phyloP scores from a whole-genome alignment of 2,113 vertebrate species.

The Fukomys damarensis region DNA sequence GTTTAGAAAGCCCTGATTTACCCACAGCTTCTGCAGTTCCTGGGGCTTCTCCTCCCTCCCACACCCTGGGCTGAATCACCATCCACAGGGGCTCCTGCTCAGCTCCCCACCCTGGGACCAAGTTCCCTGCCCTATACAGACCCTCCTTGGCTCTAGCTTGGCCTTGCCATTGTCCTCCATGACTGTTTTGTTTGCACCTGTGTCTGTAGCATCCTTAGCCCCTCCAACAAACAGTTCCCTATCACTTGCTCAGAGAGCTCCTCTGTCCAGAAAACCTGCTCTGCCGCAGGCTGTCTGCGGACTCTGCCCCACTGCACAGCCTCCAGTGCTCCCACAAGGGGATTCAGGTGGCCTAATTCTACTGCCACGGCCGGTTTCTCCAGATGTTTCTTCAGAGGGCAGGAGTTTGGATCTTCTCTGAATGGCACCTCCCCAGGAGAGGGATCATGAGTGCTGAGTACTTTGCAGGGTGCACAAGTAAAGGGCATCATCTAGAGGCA shows the following conservation, averaged over 20 bases:
- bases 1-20: background rate
- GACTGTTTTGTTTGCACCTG: background rate
- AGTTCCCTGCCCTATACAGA: background rate
- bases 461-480: background rate
- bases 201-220: background rate
- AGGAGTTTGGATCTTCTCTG: background rate
- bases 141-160: fast-evolving
- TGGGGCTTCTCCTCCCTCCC: background rate
- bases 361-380: background rate
- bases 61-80: fast-evolving
- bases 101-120: background rate
- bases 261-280: background rate
- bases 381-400: background rate
- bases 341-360: background rate
- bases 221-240: background rate
- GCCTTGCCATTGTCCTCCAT: background rate
- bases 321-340: fast-evolving
- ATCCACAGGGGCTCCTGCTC: too few relatives aligned
- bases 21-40: fast-evolving
- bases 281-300: background rate
- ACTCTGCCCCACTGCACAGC: background rate
- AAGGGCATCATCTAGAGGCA: background rate
- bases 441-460: background rate
- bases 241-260: background rate
- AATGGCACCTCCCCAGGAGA: background rate